These are phyloP conservation scores for Haliclona indistincta DNA, from an alignment of 37 sponge, comb jelly and placozoan genomes.

Conservation along the genomic window DNA sequence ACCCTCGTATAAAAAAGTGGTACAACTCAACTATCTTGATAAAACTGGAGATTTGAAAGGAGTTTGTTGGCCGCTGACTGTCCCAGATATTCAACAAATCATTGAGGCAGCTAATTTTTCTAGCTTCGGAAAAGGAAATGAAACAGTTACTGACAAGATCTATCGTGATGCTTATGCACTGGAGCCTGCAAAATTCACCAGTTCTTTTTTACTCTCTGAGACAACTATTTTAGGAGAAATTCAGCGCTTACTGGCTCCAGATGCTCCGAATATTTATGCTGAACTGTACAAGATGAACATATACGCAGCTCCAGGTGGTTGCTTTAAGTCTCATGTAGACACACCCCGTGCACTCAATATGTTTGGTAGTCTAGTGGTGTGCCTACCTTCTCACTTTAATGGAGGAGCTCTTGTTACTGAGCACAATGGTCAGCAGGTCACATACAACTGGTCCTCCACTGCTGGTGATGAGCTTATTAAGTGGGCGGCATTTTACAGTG, in stretches of 20 bases:
- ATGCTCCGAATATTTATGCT: no score
- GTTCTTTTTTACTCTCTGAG: slow-evolving; percentile 8
- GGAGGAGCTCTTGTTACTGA: slow-evolving; percentile 33
- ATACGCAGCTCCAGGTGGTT: slow-evolving; percentile 13
- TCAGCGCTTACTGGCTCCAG: background rate
- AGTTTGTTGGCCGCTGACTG: no score
- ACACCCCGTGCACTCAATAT: slow-evolving; percentile 26
- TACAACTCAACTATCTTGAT: no score
- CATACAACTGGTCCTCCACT: slow-evolving; percentile 24
- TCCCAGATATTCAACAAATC: no score
- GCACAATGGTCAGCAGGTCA: slow-evolving; percentile 12
- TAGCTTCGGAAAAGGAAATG: slow-evolving; percentile 22
- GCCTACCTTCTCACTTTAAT: slow-evolving; percentile 28
- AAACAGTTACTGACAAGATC: slow-evolving; percentile 31
- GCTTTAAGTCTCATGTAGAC: slow-evolving; percentile 26
- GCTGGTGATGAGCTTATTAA: background rate
- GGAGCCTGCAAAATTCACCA: slow-evolving; percentile 23
- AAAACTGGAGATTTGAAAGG: no score
- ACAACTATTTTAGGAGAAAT: slow-evolving; percentile 12
- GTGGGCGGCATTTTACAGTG: slow-evolving; percentile 36
- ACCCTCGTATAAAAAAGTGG: no score
- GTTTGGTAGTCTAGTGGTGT: slow-evolving; percentile 51
- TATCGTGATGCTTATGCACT: slow-evolving; percentile 43
- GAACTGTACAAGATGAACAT: slow-evolving; percentile 39
- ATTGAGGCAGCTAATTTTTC: no score